Percentiles rank a stretch among this genome's conserved stretches.
These are phyloP conservation scores for Serinus canaria DNA, from an alignment of 2,113 vertebrate genomes.

Conservation along the genomic window DNA sequence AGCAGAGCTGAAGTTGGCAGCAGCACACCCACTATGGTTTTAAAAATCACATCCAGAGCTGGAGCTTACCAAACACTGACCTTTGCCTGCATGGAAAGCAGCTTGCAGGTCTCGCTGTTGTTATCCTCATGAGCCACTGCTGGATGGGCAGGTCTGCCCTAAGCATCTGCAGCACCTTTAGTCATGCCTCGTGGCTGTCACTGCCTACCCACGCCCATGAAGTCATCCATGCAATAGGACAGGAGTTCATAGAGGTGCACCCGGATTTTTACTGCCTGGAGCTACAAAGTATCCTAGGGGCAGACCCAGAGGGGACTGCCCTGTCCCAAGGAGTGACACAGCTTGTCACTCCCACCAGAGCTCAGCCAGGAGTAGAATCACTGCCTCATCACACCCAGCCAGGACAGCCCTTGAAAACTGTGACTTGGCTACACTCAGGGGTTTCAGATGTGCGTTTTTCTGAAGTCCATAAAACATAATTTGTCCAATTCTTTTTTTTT, in stretches of 20 bases:
- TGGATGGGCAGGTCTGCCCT: not conserved
- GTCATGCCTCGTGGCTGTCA: not conserved
- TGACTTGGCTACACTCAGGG: not conserved
- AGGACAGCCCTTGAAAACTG: not conserved
- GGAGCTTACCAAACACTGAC: not conserved
- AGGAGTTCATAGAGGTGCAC: not conserved
- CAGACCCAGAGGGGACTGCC: not conserved
- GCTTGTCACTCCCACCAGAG: not conserved
- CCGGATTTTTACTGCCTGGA: not conserved
- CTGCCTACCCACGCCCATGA: not conserved
- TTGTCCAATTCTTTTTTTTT: fast-evolving
- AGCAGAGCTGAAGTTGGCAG: not conserved
- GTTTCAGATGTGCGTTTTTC: not conserved
- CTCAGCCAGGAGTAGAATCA: not conserved
- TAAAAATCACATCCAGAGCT: not conserved
- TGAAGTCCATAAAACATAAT: fast-evolving
- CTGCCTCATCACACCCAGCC: not conserved
- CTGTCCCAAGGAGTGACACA: not conserved
- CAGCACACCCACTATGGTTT: fast-evolving
- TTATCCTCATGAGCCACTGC: fast-evolving
- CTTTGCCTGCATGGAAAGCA: not conserved
- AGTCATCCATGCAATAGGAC: not conserved
- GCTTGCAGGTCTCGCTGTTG: too few relatives aligned
- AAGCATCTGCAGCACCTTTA: not conserved
- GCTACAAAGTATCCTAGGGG: not conserved